These are phyloP conservation scores for Temnothorax longispinosus DNA, from an alignment of 1,140 invertebrate species.

Conservation along the genomic window DNA sequence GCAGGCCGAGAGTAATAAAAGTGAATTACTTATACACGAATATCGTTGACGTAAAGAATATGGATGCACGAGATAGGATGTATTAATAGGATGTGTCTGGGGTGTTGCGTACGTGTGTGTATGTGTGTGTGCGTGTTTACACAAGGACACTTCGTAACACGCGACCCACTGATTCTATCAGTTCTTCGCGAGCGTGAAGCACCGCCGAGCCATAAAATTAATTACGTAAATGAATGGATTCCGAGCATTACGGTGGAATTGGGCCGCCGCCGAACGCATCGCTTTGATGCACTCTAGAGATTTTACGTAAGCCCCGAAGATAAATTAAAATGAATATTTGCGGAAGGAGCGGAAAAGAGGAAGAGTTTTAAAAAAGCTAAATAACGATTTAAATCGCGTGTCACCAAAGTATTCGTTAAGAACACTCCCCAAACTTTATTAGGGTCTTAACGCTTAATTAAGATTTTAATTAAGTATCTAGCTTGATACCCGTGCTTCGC, in stretches of 20 bases:
- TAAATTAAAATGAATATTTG: neutral
- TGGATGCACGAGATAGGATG: neutral
- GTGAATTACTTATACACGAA: neutral
- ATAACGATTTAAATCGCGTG: neutral
- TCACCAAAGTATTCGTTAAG: neutral
- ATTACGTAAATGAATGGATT: conserved; percentile 9
- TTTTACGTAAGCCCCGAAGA: neutral
- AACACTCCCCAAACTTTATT: neutral
- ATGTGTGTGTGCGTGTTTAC: neutral
- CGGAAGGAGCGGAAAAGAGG: neutral
- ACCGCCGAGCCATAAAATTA: conserved; percentile 20
- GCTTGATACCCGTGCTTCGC: too few species aligned
- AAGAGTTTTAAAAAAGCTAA: neutral
- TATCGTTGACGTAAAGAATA: neutral
- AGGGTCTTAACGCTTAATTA: neutral
- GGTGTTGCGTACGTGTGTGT: neutral
- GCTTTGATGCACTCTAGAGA: neutral
- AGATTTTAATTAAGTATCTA: neutral
- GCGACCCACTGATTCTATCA: conserved; percentile 29
- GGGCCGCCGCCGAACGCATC: neutral
- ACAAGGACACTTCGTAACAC: conserved; percentile 18
- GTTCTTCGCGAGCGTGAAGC: neutral
- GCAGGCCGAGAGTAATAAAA: neutral
- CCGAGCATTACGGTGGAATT: neutral
- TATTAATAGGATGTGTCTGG: conserved; percentile 28